phyloP scores from a whole-genome alignment of 64 coral and sea anemone species.

The Stylophora pistillata region DNA sequence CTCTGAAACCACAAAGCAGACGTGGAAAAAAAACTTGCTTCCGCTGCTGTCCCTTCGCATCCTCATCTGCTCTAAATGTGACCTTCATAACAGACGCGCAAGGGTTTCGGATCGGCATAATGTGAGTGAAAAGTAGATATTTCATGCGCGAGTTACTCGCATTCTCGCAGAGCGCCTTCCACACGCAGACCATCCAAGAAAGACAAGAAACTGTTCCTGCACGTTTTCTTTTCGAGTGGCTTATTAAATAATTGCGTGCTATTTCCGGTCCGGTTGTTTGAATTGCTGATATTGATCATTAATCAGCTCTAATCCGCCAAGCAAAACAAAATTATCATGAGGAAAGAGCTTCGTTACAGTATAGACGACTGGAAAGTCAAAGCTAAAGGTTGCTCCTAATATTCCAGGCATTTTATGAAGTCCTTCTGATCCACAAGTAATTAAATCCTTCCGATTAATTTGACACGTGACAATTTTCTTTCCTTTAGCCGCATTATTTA shows the following conservation, averaged over 20 bases:
- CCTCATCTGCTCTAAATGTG: too few species aligned
- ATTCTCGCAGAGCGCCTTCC: too few species aligned
- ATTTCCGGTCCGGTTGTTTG: background rate
- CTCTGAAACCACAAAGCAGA: too few species aligned
- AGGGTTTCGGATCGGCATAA: too few species aligned
- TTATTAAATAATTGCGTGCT: background rate
- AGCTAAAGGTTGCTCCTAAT: background rate
- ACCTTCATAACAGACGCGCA: too few species aligned
- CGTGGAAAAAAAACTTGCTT: too few species aligned
- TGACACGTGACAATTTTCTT: constrained; percentile 7
- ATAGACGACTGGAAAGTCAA: background rate
- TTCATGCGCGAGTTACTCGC: too few species aligned
- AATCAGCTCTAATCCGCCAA: background rate
- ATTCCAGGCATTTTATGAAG: background rate
- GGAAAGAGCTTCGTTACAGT: background rate
- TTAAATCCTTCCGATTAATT: background rate
- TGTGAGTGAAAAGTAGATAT: too few species aligned
- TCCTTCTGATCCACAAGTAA: background rate
- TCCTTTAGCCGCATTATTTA: background rate
- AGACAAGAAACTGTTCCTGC: background rate
- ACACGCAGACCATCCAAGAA: background rate
- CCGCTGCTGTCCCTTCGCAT: too few species aligned
- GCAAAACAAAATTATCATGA: background rate
- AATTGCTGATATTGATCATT: background rate
- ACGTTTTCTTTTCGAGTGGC: background rate